Evolutionary conservation across 2,888 invertebrate genomes (phyloP).

Genomic region (Odontomyia ornata): DNA sequence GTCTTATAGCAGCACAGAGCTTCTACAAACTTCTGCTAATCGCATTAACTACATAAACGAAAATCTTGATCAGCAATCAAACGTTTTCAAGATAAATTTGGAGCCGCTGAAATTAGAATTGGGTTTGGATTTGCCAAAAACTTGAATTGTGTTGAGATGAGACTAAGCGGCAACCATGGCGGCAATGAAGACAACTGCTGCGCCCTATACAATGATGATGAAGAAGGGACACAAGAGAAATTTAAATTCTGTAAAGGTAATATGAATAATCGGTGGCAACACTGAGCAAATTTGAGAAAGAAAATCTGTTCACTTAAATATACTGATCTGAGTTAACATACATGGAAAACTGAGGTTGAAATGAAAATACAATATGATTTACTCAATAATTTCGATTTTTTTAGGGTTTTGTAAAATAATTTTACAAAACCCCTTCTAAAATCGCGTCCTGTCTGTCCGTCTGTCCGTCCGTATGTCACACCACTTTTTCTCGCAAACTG

Average conservation of each 20-base stretch:
- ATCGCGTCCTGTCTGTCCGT: too few species aligned
- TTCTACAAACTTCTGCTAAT: slow-evolving; percentile 65
- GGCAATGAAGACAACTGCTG: slow-evolving; percentile 45
- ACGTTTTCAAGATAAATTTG: slow-evolving; percentile 55
- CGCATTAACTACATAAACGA: slow-evolving; percentile 66
- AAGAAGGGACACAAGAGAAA: slow-evolving; percentile 19
- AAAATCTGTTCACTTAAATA: too few species aligned
- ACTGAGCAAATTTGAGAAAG: too few species aligned
- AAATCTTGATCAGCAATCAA: slow-evolving; percentile 57
- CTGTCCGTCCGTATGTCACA: too few species aligned
- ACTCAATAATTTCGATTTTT: too few species aligned
- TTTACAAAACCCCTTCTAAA: too few species aligned
- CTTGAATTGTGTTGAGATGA: neutral
- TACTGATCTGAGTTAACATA: too few species aligned
- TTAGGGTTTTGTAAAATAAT: too few species aligned
- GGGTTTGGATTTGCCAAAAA: slow-evolving; percentile 44
- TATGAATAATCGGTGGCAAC: too few species aligned
- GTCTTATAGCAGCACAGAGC: slow-evolving; percentile 65
- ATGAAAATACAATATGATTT: too few species aligned
- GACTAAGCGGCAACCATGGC: slow-evolving; percentile 33
- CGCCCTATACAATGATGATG: slow-evolving; percentile 34
- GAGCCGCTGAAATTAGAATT: slow-evolving; percentile 50
- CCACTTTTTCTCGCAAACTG: too few species aligned
- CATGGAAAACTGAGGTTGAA: too few species aligned
- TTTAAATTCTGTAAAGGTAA: slow-evolving; percentile 35